phyloP scores from a whole-genome alignment of 2,113 vertebrate species.

The Heptranchias perlo region DNA sequence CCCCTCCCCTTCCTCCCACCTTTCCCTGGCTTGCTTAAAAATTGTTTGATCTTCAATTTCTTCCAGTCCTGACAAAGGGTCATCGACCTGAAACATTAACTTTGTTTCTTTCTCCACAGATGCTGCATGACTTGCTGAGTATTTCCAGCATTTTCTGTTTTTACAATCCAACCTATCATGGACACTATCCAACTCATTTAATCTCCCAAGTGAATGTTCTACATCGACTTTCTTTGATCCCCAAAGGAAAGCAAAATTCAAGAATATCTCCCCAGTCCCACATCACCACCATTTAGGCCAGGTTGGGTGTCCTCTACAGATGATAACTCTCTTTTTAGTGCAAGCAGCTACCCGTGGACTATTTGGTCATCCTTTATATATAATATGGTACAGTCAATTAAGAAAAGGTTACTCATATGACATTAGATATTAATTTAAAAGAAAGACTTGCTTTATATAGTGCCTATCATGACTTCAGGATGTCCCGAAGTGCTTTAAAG shows the following conservation, averaged over 20 bases:
- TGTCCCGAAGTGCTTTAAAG: no score
- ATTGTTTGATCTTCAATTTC: no score
- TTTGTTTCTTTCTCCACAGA: no score
- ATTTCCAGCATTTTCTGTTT: no score
- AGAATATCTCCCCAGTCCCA: neutral
- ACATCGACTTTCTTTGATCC: neutral
- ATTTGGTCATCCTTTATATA: neutral
- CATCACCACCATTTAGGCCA: neutral
- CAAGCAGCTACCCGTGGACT: neutral
- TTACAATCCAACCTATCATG: neutral
- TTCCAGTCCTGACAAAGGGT: no score
- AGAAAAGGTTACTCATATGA: neutral
- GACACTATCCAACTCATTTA: neutral
- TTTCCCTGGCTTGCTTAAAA: no score
- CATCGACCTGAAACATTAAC: no score
- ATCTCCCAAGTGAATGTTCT: neutral
- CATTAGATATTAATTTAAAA: neutral
- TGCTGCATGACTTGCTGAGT: no score
- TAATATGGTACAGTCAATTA: neutral
- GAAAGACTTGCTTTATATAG: neutral
- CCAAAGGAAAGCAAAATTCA: neutral
- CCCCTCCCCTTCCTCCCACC: no score
- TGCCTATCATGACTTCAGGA: neutral
- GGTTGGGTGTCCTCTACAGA: neutral
- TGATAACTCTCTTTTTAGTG: neutral